A percentile compares a stretch with the other conserved stretches of the same genome.
Evolutionary conservation across 1,140 invertebrate species (phyloP).

Genomic region (Eupristina koningsbergeri): DNA sequence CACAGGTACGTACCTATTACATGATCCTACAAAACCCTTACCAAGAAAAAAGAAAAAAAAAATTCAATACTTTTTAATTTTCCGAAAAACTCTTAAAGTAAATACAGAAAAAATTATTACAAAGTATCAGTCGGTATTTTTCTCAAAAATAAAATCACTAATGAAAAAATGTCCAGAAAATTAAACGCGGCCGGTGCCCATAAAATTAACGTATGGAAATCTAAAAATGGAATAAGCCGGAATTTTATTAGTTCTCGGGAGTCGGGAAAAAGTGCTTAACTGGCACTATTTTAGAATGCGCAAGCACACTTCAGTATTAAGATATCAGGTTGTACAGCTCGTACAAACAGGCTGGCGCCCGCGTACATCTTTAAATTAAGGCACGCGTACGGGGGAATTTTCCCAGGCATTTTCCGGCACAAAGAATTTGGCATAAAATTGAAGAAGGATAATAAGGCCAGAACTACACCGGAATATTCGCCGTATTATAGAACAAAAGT

Average conservation of each 20-base stretch:
- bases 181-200: too few species aligned
- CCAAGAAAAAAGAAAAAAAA: too few species aligned
- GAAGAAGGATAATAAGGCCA: neutral
- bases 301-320: neutral
- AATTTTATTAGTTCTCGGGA: neutral
- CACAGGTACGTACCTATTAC: too few species aligned
- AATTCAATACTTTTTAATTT: too few species aligned
- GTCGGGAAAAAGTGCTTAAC: neutral
- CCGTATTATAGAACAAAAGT: neutral
- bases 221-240: too few species aligned
- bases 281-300: slow-evolving; percentile 5
- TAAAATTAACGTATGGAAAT: too few species aligned
- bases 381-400: neutral
- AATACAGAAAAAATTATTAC: too few species aligned
- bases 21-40: too few species aligned
- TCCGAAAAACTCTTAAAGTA: too few species aligned
- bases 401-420: neutral
- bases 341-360: neutral
- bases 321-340: neutral
- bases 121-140: too few species aligned
- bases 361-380: slow-evolving; percentile 9
- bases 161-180: too few species aligned
- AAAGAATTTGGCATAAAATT: neutral
- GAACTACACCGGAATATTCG: neutral
- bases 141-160: too few species aligned